Evolutionary conservation across 2,888 invertebrate species (phyloP), one percentile per base, ranked within the genome.

Genomic region (Euplagia quadripunctaria): DNA sequence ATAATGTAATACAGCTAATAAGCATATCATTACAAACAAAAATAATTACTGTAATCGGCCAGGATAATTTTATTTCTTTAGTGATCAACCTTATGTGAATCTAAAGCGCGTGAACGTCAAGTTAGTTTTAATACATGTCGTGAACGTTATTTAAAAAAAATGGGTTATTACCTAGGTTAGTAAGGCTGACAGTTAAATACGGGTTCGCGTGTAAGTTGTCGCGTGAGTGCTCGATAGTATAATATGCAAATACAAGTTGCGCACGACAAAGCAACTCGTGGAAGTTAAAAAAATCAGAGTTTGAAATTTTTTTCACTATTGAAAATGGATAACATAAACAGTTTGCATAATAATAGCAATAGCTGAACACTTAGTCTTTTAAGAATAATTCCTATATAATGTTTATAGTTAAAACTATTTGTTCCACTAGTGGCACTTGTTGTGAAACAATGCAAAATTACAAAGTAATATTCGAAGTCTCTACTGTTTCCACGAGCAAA

Each of bases 111-210:
- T 76, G 72, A 78, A 64, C 70, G 70, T 71, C 65, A 51, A 65
- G 67, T 74, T 64, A 68, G 52, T 71, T 77, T 43, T 76, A 73
- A 73, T 71, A 74, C 65, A 64, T 82, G 73, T 79, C 84, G 77
- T 76, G 75, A 72, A 75, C 74, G 75, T 79, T 76, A 76, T 71
- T 82, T 75, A 46, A 64, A 74, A 31, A 80, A 79, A 80, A 82
- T 75, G 67, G 69, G 73, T 73, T 74, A 77, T 71, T 84, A 77
- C 71, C 71, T 82, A 72, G 70, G 74, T 72, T 79, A 69, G 72
- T 76, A 75, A 84, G 73, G 70, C 76, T 83, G 75, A 75, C 70
- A 70, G 74, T 75, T 82, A 83, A 85, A 83, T 85, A 83, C 81
- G 64, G 76, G 80, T 79, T 84, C 72, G 83, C 85, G 85, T 84